Percentiles rank a stretch among this genome's conserved stretches.
Evolutionary conservation across 2,888 invertebrate species (phyloP).

Genomic region (Nomada goodeniana): DNA sequence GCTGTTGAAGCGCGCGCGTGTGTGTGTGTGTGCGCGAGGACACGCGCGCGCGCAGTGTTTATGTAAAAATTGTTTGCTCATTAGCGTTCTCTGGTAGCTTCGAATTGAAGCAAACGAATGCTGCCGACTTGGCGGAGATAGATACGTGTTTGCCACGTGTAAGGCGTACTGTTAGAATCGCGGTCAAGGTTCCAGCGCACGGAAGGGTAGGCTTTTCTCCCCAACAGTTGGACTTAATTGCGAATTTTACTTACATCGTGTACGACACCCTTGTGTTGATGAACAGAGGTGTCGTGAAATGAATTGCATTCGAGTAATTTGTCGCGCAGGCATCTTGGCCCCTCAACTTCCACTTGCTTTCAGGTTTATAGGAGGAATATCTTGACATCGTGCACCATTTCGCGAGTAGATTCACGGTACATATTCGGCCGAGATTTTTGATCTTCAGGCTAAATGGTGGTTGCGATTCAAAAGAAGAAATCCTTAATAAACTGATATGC

Average conservation of each 20-base stretch:
- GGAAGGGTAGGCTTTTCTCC: constrained; percentile 26
- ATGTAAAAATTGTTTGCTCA: constrained; percentile 16
- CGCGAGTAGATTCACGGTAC: background rate
- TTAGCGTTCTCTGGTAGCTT: constrained; percentile 11
- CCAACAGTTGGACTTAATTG: constrained; percentile 25
- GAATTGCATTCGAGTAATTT: constrained; percentile 9
- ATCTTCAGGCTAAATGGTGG: background rate
- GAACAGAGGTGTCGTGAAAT: constrained; percentile 1
- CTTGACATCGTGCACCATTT: constrained; percentile 1
- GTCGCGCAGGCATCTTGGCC: background rate
- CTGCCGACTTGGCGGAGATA: background rate
- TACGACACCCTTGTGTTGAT: constrained; percentile 3
- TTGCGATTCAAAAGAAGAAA: background rate
- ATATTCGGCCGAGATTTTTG: background rate
- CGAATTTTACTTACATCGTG: constrained; percentile 28
- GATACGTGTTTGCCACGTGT: background rate
- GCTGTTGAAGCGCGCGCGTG: background rate
- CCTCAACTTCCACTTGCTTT: background rate
- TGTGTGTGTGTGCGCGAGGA: background rate
- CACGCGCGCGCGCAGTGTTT: background rate
- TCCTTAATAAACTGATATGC: background rate
- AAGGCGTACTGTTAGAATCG: constrained; percentile 6
- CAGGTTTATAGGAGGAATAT: background rate
- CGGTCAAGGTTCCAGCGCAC: constrained; percentile 34
- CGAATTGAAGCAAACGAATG: constrained; percentile 20